Conservation (phyloP, 2,113 vertebrate genomes). For the Larimichthys crocea region DNA sequence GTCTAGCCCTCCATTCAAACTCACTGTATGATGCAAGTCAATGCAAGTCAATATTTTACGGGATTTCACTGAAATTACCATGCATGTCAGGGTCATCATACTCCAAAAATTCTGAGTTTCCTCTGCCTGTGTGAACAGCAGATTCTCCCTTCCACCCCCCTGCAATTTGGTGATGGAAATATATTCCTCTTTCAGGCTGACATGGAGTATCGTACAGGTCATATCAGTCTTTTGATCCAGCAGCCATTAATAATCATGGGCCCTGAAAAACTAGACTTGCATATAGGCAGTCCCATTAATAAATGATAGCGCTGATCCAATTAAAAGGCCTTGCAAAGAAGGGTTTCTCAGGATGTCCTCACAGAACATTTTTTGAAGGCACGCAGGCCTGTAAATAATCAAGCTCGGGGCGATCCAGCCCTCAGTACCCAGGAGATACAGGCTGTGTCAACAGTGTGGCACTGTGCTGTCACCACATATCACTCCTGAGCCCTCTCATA, state of each 20-base stretch:
- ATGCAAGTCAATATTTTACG: conserved; percentile 78
- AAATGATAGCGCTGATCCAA: conserved; percentile 83
- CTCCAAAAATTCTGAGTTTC: conserved; percentile 50
- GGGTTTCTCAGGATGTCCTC: conserved; percentile 75
- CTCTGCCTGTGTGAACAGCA: conserved; percentile 38
- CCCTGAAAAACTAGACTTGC: conserved; percentile 73
- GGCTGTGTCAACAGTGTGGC: conserved; percentile 84
- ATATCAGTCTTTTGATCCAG: conserved; percentile 78
- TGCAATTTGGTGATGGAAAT: conserved; percentile 72
- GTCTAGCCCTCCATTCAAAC: conserved; percentile 58
- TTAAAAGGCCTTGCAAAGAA: conserved; percentile 78
- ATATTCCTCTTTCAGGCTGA: conserved; percentile 70
- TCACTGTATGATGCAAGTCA: conserved; percentile 77
- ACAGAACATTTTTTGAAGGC: conserved; percentile 70
- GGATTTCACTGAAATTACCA: conserved; percentile 77
- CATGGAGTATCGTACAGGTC: conserved; percentile 71
- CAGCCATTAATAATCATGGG: conserved; percentile 80
- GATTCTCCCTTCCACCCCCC: conserved; percentile 33
- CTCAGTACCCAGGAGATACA: conserved; percentile 81
- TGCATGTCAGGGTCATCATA: conserved; percentile 73
- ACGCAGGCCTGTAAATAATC: conserved; percentile 82
- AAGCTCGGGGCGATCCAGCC: conserved; percentile 77
- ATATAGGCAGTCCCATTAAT: conserved; percentile 80
- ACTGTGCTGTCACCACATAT: conserved; percentile 84
- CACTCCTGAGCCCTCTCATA: conserved; percentile 80